Evolutionary conservation across 1,140 invertebrate species (phyloP).

Genomic region (Drosophila setifemur): DNA sequence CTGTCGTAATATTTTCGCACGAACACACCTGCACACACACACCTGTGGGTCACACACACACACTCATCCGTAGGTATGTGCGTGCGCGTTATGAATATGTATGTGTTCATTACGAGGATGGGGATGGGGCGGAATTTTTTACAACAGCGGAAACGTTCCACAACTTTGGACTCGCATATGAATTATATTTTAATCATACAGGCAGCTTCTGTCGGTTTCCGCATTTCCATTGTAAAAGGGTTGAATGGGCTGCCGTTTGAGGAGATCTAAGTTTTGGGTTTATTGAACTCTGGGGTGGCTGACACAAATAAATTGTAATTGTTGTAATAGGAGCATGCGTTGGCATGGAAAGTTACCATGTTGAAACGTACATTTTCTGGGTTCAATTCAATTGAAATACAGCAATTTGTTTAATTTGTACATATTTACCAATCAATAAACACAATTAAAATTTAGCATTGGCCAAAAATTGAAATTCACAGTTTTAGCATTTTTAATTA

Average conservation of each 20-base stretch:
- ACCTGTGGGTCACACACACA: conserved; percentile 23
- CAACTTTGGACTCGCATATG: conserved; percentile 58
- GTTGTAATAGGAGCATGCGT: background rate
- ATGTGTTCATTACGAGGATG: conserved; percentile 63
- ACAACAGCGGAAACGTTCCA: conserved; percentile 67
- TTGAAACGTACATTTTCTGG: background rate
- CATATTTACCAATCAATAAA: no score
- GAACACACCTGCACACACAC: conserved; percentile 6
- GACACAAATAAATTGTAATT: conserved; percentile 9
- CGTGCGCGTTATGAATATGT: conserved; percentile 71
- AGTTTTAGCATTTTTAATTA: no score
- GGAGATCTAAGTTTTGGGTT: conserved; percentile 16
- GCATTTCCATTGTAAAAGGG: conserved; percentile 28
- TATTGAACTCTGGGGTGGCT: conserved; percentile 21
- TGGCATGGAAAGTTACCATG: background rate
- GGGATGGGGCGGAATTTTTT: conserved; percentile 48
- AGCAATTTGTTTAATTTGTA: no score
- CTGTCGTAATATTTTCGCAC: conserved; percentile 51
- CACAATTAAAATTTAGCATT: no score
- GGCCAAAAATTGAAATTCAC: no score
- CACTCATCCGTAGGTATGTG: conserved; percentile 7
- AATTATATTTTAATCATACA: conserved; percentile 63
- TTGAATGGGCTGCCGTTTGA: background rate
- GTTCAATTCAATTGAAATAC: background rate
- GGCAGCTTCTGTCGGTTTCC: conserved; percentile 16